Evolutionary conservation across 2,113 vertebrate species (phyloP).

Genomic region (Acrocephalus kingi): DNA sequence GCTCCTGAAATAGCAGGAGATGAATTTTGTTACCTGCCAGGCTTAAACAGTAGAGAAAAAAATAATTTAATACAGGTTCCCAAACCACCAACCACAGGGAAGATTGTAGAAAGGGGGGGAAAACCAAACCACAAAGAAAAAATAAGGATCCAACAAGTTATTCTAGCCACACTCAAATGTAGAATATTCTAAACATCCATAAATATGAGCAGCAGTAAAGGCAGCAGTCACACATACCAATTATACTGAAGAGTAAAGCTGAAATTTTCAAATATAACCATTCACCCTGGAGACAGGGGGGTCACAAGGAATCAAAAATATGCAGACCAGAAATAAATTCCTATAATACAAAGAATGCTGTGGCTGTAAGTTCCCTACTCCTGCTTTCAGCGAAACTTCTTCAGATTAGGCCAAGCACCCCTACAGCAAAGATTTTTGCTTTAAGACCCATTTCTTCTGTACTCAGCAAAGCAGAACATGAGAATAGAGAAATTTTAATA

Average conservation of each 20-base stretch:
- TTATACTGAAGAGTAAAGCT: neutral
- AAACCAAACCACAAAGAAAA: neutral
- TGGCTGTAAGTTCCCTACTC: neutral
- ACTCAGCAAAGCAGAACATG: neutral
- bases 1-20: neutral
- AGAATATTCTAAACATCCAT: neutral
- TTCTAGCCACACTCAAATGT: neutral
- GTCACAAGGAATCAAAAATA: neutral
- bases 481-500: neutral
- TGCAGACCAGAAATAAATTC: neutral
- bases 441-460: neutral
- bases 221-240: neutral
- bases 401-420: neutral
- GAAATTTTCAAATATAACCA: neutral
- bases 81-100: neutral
- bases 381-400: neutral
- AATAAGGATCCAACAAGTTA: neutral
- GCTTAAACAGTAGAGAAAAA: neutral
- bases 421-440: neutral
- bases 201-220: neutral
- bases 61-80: neutral
- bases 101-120: neutral
- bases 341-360: neutral
- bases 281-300: neutral
- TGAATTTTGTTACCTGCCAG: neutral